phyloP scores from a whole-genome alignment of 2,113 vertebrate species.

The Hippocampus comes region DNA sequence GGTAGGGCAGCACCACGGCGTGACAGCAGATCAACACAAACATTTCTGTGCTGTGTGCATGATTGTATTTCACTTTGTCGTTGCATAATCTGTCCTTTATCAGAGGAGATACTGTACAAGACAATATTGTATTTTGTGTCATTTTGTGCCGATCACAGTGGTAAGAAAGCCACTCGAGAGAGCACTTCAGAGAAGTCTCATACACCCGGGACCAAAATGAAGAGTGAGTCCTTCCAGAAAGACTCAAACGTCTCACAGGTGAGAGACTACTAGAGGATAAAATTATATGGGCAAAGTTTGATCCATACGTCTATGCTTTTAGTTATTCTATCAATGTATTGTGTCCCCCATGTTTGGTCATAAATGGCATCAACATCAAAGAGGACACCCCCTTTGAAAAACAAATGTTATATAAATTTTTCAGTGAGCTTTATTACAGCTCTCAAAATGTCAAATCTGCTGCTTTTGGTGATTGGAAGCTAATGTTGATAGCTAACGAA shows the following conservation, averaged over 20 bases:
- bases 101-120: background rate
- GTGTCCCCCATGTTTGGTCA: too few species aligned
- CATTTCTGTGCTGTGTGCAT: background rate
- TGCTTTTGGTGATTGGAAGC: too few species aligned
- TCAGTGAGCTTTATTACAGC: too few species aligned
- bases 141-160: conserved; percentile 22
- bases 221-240: conserved; percentile 55
- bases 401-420: too few species aligned
- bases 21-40: background rate
- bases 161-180: conserved; percentile 56
- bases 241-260: conserved; percentile 70
- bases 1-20: conserved; percentile 56
- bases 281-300: background rate
- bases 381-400: too few species aligned
- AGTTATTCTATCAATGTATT: background rate
- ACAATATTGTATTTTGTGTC: background rate
- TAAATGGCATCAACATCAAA: too few species aligned
- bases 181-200: conserved; percentile 39
- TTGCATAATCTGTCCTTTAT: background rate
- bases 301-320: background rate
- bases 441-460: too few species aligned
- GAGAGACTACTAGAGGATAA: conserved; percentile 13
- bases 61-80: background rate
- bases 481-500: too few species aligned
- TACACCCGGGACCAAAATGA: conserved; percentile 41